Percentiles rank a stretch among this genome's conserved stretches.
Evolutionary conservation across 2,888 invertebrate genomes (phyloP).

Genomic region (Cybosia mesomella): DNA sequence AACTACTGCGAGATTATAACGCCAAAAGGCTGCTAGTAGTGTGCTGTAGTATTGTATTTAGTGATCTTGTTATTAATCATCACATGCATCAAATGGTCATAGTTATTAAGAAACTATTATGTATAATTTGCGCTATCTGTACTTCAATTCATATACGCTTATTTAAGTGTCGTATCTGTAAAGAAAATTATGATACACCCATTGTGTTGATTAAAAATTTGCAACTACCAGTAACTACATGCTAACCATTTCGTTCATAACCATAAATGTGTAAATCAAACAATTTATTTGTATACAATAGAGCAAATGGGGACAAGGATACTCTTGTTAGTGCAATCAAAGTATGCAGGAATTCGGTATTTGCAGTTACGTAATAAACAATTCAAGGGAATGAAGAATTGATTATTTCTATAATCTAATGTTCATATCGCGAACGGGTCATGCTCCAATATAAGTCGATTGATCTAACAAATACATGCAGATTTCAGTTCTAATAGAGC

Average conservation of each 20-base stretch:
- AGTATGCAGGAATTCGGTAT: constrained; percentile 1
- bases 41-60: neutral
- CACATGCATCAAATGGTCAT: too few species aligned
- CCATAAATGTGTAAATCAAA: constrained; percentile 36
- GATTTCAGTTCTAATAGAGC: too few species aligned
- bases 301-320: constrained; percentile 43
- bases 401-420: neutral
- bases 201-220: neutral
- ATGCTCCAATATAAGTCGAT: neutral
- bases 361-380: constrained; percentile 16
- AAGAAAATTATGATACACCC: constrained; percentile 2
- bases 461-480: too few species aligned
- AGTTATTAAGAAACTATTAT: too few species aligned
- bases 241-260: constrained; percentile 30
- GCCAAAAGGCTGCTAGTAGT: too few species aligned
- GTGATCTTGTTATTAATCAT: neutral
- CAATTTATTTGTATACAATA: constrained; percentile 31
- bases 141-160: neutral
- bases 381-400: neutral
- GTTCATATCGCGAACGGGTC: neutral
- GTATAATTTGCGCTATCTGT: neutral
- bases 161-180: neutral
- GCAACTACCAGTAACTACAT: constrained; percentile 20
- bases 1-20: too few species aligned
- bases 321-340: constrained; percentile 18